Base-by-base conservation (phyloP, 53 echinoderm and acorn worm genomes). In the Paracentrotus lividus region DNA sequence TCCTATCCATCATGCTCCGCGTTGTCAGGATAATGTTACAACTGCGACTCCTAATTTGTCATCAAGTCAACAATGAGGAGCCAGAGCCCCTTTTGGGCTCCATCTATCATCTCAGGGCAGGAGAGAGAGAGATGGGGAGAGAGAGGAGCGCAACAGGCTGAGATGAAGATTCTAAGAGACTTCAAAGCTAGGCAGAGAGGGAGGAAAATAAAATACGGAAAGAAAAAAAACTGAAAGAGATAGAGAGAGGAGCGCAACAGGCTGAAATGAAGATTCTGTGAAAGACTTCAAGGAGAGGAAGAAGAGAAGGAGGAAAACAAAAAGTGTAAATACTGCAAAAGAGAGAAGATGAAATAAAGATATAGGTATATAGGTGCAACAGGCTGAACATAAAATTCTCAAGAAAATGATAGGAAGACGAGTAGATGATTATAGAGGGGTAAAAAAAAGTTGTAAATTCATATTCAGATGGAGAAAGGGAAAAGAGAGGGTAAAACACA, bases 1-100 rank as follows among this genome's bases (percentile, higher is more conserved):
- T 86, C 86, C 55, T 21, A 86, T 86, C 86, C 86, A 86, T 86
- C 86, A 56, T 86, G 54, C 54, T 21, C 2, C 33, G 45, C 21
- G 23, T 86, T 86, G 56, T 86, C 86, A 86, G 56, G 86, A 86
- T 86, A 86, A 86, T 56, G 56, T 86, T 86, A 86, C 86, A 86
- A 56, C 86, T 56, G 54, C 86, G 34, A 57, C 89, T 89, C 64
- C 89, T 89, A 89, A 89, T 89, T 89, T 89, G 89, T 89, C 58
- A 60, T 61, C 89, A 89, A 57, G 89, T 89, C 55, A 89, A 89
- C 89, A 89, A 61, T 60, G 89, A 86, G 86, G 86, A 56, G 86
- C 56, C 86, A 33, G 47, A 55, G 56, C 5, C 32, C 55, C 86
- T 86, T 86, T 86, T 86, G 55, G 86, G 86, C 33, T 53, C 86